A percentile compares a stretch with the other conserved stretches of the same genome.
Conservation (phyloP, 2,888 invertebrate genomes). For the Crepidodera aurea region DNA sequence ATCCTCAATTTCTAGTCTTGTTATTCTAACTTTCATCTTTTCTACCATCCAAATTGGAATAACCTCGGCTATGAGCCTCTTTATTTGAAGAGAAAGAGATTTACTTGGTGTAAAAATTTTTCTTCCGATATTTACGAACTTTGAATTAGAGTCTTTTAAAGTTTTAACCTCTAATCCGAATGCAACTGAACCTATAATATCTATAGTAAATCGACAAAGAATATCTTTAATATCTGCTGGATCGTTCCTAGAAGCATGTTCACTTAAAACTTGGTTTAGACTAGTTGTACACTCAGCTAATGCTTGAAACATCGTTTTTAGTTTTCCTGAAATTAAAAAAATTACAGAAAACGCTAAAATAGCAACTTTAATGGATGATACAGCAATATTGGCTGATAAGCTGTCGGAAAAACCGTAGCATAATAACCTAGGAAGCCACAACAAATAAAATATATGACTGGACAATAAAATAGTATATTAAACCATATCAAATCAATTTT, state of each 20-base stretch:
- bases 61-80: too few species aligned
- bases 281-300: conserved; percentile 59
- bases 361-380: too few species aligned
- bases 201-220: neutral
- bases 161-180: conserved; percentile 3
- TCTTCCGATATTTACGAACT: conserved; percentile 6
- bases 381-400: too few species aligned
- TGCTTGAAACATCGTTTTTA: conserved; percentile 69
- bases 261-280: conserved; percentile 9
- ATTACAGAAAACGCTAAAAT: too few species aligned
- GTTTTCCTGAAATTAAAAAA: conserved; percentile 74
- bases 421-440: too few species aligned
- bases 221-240: conserved; percentile 1
- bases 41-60: neutral
- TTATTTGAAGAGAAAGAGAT: too few species aligned
- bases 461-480: too few species aligned
- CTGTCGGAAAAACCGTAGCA: too few species aligned
- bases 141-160: conserved; percentile 1
- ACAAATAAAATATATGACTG: too few species aligned
- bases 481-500: too few species aligned
- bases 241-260: neutral
- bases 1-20: neutral
- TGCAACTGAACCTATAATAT: conserved; percentile 5
- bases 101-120: too few species aligned
- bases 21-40: neutral